A percentile compares a stretch with the other conserved stretches of the same genome.
These are phyloP conservation scores for Ornithoptera priamus DNA, from an alignment of 2,888 invertebrate species.

Conservation along the genomic window DNA sequence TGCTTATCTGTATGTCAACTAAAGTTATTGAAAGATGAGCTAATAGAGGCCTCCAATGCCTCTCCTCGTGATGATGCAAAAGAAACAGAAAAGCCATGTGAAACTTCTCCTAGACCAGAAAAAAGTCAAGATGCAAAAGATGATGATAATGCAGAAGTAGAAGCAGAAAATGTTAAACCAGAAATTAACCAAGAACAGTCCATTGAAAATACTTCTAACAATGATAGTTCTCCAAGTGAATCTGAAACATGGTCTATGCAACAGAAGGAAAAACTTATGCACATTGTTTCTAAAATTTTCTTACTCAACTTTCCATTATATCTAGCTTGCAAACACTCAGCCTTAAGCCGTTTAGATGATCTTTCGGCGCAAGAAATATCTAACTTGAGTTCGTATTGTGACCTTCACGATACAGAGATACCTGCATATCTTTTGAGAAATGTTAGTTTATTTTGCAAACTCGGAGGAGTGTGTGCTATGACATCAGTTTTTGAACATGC, in stretches of 20 bases:
- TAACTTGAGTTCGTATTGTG: constrained; percentile 89
- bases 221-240: constrained; percentile 42
- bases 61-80: constrained; percentile 47
- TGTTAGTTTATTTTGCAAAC: constrained; percentile 95
- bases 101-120: constrained; percentile 46
- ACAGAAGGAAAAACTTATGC: constrained; percentile 93
- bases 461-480: constrained; percentile 93
- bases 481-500: constrained; percentile 90
- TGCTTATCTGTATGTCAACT: constrained; percentile 91
- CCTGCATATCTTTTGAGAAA: constrained; percentile 94
- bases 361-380: constrained; percentile 91
- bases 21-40: constrained; percentile 84
- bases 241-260: constrained; percentile 84
- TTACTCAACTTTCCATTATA: constrained; percentile 93
- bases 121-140: constrained; percentile 46
- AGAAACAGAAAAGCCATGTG: constrained; percentile 48
- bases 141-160: constrained; percentile 33
- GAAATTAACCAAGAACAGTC: constrained; percentile 43
- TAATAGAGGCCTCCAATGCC: constrained; percentile 64
- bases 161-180: constrained; percentile 44
- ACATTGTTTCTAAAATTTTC: constrained; percentile 92
- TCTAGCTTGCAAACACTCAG: constrained; percentile 92
- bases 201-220: constrained; percentile 33
- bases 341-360: constrained; percentile 89
- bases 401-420: constrained; percentile 95